Conservation (phyloP, 2,797 vertebrate genomes). For the Menidia menidia region DNA sequence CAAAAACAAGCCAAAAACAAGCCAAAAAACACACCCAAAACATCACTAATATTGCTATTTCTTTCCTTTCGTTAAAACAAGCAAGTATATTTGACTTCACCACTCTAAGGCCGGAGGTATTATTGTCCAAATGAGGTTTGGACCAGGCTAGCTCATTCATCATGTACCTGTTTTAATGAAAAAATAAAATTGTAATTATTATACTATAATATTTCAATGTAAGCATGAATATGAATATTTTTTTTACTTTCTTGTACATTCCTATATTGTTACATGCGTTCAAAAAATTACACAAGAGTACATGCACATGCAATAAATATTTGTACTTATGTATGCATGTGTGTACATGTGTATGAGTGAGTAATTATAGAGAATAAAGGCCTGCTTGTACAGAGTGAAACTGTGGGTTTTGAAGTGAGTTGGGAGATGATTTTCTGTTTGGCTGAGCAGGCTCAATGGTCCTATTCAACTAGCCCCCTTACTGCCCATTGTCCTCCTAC, state of each 20-base stretch:
- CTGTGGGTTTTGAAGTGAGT: conserved; percentile 86
- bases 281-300: not conserved
- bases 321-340: conserved; percentile 12
- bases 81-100: not conserved
- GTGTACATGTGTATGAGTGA: conserved; percentile 68
- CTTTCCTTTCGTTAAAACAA: not conserved
- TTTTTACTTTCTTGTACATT: not conserved
- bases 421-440: conserved; percentile 93
- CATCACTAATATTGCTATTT: not conserved
- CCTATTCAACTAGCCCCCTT: conserved; percentile 87
- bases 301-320: not conserved
- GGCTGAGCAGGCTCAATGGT: conserved; percentile 92
- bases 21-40: not conserved
- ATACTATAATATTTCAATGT: not conserved
- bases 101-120: not conserved
- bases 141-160: not conserved
- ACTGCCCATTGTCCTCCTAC: conserved; percentile 85
- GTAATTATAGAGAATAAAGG: conserved; percentile 90
- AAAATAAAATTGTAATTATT: too few relatives aligned
- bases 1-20: too few relatives aligned
- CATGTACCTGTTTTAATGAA: not conserved
- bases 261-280: not conserved
- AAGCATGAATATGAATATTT: not conserved
- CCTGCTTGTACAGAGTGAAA: conserved; percentile 87
- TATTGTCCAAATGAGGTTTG: too few relatives aligned